Percentiles rank a stretch among this genome's conserved stretches.
Evolutionary conservation across 2,113 vertebrate species (phyloP).

Genomic region (Phoenicopterus ruber): DNA sequence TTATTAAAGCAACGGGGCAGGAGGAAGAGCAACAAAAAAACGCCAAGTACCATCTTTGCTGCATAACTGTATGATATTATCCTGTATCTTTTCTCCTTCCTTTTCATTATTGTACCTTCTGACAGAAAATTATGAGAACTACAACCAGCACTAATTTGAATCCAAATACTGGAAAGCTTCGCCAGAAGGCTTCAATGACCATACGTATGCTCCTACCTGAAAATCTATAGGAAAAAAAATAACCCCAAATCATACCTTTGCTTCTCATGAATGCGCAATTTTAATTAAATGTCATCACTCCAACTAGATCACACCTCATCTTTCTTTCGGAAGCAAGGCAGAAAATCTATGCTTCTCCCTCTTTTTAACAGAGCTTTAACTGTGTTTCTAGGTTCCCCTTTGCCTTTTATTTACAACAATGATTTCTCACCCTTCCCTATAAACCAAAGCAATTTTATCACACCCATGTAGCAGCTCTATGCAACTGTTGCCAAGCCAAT

Average conservation of each 20-base stretch:
- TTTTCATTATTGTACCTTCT: not conserved
- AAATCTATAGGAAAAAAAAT: not conserved
- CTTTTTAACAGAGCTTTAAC: not conserved
- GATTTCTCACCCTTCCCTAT: not conserved
- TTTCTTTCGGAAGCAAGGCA: not conserved
- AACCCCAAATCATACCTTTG: not conserved
- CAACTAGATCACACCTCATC: not conserved
- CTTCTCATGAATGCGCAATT: not conserved
- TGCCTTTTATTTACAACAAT: not conserved
- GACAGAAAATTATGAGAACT: not conserved
- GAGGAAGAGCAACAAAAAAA: too few relatives aligned
- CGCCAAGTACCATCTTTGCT: not conserved
- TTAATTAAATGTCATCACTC: conserved; percentile 8
- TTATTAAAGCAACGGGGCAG: not conserved
- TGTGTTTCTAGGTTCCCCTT: not conserved
- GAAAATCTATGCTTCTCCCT: not conserved
- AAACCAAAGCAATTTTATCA: not conserved
- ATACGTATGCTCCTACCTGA: not conserved
- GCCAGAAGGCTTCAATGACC: not conserved
- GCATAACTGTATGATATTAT: not conserved
- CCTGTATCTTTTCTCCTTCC: not conserved
- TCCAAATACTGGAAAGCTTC: not conserved
- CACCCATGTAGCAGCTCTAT: not conserved
- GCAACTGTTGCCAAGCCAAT: not conserved
- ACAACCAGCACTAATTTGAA: not conserved